A percentile compares a stretch with the other conserved stretches of the same genome.
Evolutionary conservation across 2,797 vertebrate species (phyloP).

Genomic region (Cuniculus paca): DNA sequence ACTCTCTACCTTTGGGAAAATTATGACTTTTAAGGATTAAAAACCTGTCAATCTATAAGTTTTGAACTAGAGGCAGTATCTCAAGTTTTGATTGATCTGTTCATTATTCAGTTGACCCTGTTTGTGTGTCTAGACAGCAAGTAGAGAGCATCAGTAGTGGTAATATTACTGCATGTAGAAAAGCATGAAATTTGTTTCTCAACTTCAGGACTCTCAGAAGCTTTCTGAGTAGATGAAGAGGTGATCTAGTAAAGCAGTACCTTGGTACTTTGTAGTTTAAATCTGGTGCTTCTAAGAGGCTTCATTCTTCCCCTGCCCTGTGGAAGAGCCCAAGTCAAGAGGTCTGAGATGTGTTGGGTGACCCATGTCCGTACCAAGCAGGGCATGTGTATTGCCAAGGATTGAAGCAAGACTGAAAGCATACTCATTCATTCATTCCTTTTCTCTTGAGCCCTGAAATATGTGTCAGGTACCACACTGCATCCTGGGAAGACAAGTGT

Average conservation of each 20-base stretch:
- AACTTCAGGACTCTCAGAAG: neutral
- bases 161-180: constrained; percentile 39
- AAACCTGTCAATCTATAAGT: constrained; percentile 78
- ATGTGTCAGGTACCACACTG: neutral
- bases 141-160: constrained; percentile 54
- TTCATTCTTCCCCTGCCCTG: neutral
- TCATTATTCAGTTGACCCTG: constrained; percentile 81
- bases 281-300: neutral
- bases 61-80: constrained; percentile 71
- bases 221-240: constrained; percentile 48
- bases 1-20: constrained; percentile 77
- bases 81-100: constrained; percentile 81
- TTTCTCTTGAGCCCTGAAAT: neutral
- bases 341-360: neutral
- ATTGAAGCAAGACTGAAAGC: neutral
- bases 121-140: constrained; percentile 57
- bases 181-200: constrained; percentile 5
- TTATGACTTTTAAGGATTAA: constrained; percentile 80
- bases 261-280: neutral
- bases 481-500: neutral
- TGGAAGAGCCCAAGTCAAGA: neutral
- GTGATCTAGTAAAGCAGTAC: neutral
- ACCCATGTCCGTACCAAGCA: neutral
- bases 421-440: neutral
- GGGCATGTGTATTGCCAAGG: neutral